phyloP scores from a whole-genome alignment of 1,140 invertebrate species.

The Ips nitidus region DNA sequence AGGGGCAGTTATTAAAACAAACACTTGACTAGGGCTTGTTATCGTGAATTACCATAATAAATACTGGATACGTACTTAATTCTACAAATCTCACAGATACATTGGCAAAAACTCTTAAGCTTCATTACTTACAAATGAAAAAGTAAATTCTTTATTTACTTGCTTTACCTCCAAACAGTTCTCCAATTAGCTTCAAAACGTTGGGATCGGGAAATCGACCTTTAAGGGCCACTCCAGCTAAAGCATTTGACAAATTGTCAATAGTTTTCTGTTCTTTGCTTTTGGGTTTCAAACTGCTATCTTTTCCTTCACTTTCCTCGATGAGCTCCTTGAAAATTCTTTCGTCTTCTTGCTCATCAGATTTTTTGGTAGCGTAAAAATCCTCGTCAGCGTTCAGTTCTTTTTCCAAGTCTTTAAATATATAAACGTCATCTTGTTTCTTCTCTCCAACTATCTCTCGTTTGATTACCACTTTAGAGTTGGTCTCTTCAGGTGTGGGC shows the following conservation, averaged over 20 bases:
- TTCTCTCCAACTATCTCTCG: slow-evolving; percentile 33
- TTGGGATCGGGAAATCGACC: slow-evolving; percentile 19
- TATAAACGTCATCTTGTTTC: slow-evolving; percentile 34
- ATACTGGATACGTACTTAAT: slow-evolving; percentile 16
- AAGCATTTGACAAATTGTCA: slow-evolving; percentile 17
- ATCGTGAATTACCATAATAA: not conserved
- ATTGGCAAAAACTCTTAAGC: slow-evolving; percentile 34
- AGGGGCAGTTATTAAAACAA: no score
- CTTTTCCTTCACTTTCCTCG: slow-evolving; percentile 39
- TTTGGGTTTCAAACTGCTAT: slow-evolving; percentile 4
- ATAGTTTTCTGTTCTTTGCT: slow-evolving; percentile 24
- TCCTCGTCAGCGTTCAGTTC: slow-evolving; percentile 36
- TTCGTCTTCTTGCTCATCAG: slow-evolving; percentile 42
- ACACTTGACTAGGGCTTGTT: no score
- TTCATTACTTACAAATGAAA: slow-evolving; percentile 10
- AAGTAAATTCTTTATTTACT: slow-evolving; percentile 3
- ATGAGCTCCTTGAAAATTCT: slow-evolving; percentile 47
- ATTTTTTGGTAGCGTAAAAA: slow-evolving; percentile 7
- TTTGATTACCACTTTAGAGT: slow-evolving; percentile 33
- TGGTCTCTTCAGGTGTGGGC: slow-evolving; percentile 35
- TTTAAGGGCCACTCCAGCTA: slow-evolving; percentile 20
- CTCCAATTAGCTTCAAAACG: slow-evolving; percentile 20
- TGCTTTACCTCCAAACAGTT: slow-evolving; percentile 8
- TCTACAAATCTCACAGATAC: slow-evolving; percentile 34
- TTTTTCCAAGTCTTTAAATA: slow-evolving; percentile 43